Base-by-base conservation (phyloP, 2,797 vertebrate genomes). In the Oceanodroma leucorhoa region DNA sequence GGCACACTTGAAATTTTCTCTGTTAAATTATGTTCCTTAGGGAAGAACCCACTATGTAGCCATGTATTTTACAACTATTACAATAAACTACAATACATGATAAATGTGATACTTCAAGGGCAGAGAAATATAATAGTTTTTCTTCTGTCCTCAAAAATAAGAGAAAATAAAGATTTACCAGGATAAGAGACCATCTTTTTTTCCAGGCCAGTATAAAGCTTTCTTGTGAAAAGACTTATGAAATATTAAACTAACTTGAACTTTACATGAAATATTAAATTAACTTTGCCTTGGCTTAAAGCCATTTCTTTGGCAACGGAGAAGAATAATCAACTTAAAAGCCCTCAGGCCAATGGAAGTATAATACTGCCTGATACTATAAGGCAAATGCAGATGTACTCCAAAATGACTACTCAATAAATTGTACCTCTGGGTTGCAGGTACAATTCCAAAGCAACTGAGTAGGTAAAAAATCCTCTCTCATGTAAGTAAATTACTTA, bases 241-340 rank as follows among this genome's bases (percentile, higher is more conserved):
- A 73, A 83, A 54, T 91, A 81, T 75, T 94, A 88, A 85, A 51
- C 26, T 70, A 73, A 83, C 36, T 70, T 29, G 55, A 89, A 80
- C 50, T 80, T 83, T 70, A 32, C 48, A 83, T 90, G 34, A 88
- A 72, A 89, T 89, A 72, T 34, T 77, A 67, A 78, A 78, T 87
- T 70, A 79, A 48, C 43, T 89, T 92, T 87, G 23, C 54, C 43
- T 88, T 90, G 79, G 48, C 57, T 89, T 89, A 55, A 70, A 93
- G 71, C 61, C 64, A 50, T 89, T 89, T 91, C 6, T 89, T 45
- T 71, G 79, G 34, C 82, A 83, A 38, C 1, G 14, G 62, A 53
- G 34, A 58, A 20, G 1, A 51, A 55, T 70, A 83, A 83, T 75
- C 43, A 43, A 46, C 29, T 86, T 85, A 64, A 89, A 88, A 95